Base-by-base conservation (phyloP, 2,113 vertebrate genomes). In the Girardinichthys multiradiatus region DNA sequence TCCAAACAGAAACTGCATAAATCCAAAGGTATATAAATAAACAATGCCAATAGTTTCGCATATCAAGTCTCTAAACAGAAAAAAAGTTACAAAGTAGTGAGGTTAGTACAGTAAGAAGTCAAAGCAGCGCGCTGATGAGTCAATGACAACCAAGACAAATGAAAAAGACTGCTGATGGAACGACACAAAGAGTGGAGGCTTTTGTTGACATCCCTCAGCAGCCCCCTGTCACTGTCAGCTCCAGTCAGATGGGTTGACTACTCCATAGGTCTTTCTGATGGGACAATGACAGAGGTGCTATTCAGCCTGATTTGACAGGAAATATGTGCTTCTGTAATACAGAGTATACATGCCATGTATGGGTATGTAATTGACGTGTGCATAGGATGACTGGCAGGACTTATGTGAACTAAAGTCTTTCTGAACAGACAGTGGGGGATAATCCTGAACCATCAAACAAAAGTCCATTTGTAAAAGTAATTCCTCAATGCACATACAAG, bases 101-200 rank as follows among this genome's bases (percentile, higher is more conserved):
- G 29, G 28, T 29, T 62, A 12, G 42, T 26, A 68, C 35, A 65
- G n/a, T n/a, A n/a, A 13, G 33, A 58, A 63, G 76, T 42, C 12
- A n/a, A 61, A 70, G 30, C 57, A 35, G 57, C n/a, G 65, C 24
- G 63, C 45, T 15, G 58, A 29, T 21, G 70, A 67, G 51, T 59
- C 37, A n/a, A 39, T 75, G 80, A 78, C 19, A 69, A 87, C 85
- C 76, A 69, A 57, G 66, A 87, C 74, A 76, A 76, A 77, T 64
- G 65, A 64, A 54, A 64, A 65, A 48, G 24, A 79, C 48, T 79
- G 80, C 78, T 78, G 80, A 78, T 70, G 77, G 78, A 79, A 59
- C 71, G 75, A 79, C 77, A 83, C 57, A 72, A 74, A 82, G 54
- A 80, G 57, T 33, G 54, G 26, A 76, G 86, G 72, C 74, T 82